Conservation (phyloP, 2,888 invertebrate genomes). For the Conomelus anceps region DNA sequence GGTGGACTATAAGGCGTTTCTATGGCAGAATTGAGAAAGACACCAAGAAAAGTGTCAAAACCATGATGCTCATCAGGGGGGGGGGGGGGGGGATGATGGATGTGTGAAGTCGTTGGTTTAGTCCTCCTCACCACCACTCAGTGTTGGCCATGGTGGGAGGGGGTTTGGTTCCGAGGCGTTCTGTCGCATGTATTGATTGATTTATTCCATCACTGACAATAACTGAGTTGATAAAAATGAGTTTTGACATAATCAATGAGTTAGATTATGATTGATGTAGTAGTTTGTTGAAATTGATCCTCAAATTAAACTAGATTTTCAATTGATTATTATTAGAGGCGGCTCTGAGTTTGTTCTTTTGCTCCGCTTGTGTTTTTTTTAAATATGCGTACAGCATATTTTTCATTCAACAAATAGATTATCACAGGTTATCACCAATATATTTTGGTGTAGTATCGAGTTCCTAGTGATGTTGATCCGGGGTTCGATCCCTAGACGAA, state of each 20-base stretch:
- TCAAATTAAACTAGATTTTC: not conserved
- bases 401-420: too few relatives aligned
- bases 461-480: too few relatives aligned
- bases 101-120: too few relatives aligned
- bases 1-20: not conserved
- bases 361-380: too few relatives aligned
- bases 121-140: too few relatives aligned
- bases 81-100: not conserved
- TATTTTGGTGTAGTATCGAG: too few relatives aligned
- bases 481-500: too few relatives aligned
- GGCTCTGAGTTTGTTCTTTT: not conserved
- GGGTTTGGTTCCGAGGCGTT: not conserved
- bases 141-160: not conserved
- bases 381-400: too few relatives aligned
- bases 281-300: not conserved
- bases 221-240: not conserved
- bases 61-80: not conserved
- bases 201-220: not conserved
- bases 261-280: not conserved
- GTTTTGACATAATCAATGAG: not conserved
- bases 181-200: not conserved
- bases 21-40: not conserved
- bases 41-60: not conserved
- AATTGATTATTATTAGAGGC: not conserved
- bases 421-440: too few relatives aligned